These are phyloP conservation scores for Ditylenchus dipsaci DNA, from an alignment of 1,140 invertebrate genomes.

Conservation along the genomic window DNA sequence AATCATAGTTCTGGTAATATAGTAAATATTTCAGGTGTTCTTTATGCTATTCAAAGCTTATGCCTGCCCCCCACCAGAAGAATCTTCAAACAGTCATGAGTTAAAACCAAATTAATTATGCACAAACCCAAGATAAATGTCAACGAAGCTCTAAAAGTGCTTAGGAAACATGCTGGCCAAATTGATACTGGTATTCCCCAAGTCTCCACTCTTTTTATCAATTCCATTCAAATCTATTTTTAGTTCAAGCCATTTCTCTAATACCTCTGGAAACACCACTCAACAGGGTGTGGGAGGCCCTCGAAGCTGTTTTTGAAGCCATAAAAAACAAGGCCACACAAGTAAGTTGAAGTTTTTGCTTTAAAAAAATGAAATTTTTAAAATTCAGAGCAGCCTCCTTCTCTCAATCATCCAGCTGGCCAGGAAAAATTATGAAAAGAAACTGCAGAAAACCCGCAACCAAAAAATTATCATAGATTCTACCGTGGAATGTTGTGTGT, in stretches of 20 bases:
- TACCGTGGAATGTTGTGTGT: conserved; percentile 22
- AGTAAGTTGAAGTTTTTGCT: conserved; percentile 12
- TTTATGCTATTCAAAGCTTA: conserved; percentile 42
- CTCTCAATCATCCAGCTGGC: conserved; percentile 25
- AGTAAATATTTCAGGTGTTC: conserved; percentile 32
- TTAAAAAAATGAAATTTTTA: not conserved
- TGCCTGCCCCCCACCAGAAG: conserved; percentile 9
- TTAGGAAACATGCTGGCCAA: conserved; percentile 32
- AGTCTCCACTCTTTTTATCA: not conserved
- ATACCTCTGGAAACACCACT: conserved; percentile 32
- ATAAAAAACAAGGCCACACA: conserved; percentile 23
- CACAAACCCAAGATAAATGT: conserved; percentile 25
- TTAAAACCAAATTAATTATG: conserved; percentile 9
- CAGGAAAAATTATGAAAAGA: conserved; percentile 1
- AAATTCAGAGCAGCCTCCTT: conserved; percentile 21
- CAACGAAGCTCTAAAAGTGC: conserved; percentile 34
- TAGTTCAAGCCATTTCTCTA: conserved; percentile 26
- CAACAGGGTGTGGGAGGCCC: conserved; percentile 22
- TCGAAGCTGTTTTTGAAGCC: conserved; percentile 38
- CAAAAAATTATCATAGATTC: conserved; percentile 23
- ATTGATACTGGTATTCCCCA: conserved; percentile 29
- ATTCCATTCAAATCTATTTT: not conserved
- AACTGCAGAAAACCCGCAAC: conserved; percentile 17
- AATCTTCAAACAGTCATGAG: conserved; percentile 6
- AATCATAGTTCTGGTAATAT: conserved; percentile 3